Evolutionary conservation across 2,113 vertebrate species (phyloP).

Genomic region (Pseudopodoces humilis): DNA sequence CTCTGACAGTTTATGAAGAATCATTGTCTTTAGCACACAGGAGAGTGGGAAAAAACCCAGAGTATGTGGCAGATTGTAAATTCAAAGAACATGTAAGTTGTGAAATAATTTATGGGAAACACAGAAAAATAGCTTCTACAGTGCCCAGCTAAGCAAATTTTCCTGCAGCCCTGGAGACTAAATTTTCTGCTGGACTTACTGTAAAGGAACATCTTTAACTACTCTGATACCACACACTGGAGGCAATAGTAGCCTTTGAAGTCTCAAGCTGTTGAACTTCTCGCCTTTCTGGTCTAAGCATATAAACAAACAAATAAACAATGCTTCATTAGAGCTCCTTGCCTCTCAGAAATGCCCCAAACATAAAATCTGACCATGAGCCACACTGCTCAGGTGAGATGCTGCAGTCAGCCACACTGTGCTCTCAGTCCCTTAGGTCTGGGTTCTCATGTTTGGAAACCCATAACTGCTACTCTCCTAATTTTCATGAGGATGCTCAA

Average conservation of each 20-base stretch:
- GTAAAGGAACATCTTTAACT: neutral
- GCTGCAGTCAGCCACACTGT: neutral
- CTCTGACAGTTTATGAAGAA: slow-evolving; percentile 1
- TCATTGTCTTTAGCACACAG: neutral
- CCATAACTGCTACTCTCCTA: neutral
- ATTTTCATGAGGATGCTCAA: neutral
- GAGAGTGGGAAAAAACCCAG: neutral
- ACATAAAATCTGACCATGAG: neutral
- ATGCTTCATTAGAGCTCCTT: neutral
- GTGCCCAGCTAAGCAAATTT: neutral
- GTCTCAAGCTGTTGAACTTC: neutral
- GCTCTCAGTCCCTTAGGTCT: neutral
- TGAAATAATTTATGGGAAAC: neutral
- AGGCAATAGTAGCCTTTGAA: neutral
- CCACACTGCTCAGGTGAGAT: neutral
- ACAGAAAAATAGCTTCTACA: neutral
- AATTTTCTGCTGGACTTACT: neutral
- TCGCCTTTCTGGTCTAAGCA: neutral
- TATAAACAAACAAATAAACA: neutral
- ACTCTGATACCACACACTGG: neutral
- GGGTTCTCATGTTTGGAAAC: neutral
- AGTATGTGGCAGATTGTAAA: neutral
- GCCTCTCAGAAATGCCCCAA: neutral
- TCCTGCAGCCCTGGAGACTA: neutral
- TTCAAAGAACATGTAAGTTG: neutral